A percentile compares a stretch with the other conserved stretches of the same genome.
Conservation (phyloP, 2,888 invertebrate genomes). For the Rhyacophila evoluta region DNA sequence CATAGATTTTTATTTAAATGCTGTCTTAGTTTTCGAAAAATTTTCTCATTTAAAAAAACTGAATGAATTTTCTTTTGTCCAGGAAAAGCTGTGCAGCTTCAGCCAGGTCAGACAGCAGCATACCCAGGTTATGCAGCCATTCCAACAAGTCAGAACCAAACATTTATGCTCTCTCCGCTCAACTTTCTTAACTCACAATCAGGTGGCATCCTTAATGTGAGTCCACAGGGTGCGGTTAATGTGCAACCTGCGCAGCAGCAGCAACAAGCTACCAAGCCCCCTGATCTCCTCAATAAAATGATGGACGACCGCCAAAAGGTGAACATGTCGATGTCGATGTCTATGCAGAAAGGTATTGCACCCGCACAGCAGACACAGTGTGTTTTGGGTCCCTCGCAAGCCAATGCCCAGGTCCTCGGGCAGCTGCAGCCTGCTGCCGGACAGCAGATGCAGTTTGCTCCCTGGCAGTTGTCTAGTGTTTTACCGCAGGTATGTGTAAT, state of each 20-base stretch:
- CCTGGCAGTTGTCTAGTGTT: conserved; percentile 81
- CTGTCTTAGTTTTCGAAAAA: no score
- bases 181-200: conserved; percentile 79
- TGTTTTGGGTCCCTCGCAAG: conserved; percentile 72
- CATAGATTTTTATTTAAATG: no score
- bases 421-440: conserved; percentile 77
- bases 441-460: conserved; percentile 82
- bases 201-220: conserved; percentile 77
- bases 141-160: conserved; percentile 82
- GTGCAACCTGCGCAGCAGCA: conserved; percentile 5
- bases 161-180: conserved; percentile 80
- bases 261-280: not conserved
- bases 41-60: not conserved
- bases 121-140: conserved; percentile 85
- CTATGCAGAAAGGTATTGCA: conserved; percentile 51
- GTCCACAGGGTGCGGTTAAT: conserved; percentile 56
- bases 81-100: not conserved
- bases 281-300: not conserved
- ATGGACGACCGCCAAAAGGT: conserved; percentile 63
- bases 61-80: not conserved
- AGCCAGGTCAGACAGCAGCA: conserved; percentile 60
- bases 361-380: conserved; percentile 65
- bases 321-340: conserved; percentile 61
- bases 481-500: conserved; percentile 74
- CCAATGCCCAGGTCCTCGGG: conserved; percentile 80